Evolutionary conservation across 2,113 vertebrate species (phyloP), one percentile per base, ranked within the genome.

Genomic region (Peromyscus leucopus): DNA sequence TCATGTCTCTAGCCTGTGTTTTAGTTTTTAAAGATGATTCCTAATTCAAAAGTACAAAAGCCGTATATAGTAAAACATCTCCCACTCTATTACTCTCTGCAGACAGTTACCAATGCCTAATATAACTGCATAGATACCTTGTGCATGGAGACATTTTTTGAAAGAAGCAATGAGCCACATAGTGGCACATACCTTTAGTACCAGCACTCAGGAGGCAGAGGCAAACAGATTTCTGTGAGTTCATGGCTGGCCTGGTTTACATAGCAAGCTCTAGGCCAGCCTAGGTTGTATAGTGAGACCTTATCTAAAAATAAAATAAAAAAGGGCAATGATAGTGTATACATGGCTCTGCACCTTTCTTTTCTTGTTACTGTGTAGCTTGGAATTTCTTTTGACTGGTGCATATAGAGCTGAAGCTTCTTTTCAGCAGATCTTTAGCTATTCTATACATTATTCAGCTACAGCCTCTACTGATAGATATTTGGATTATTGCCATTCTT

Each of bases 1-100:
- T 63, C 13, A 63, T 42, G 24, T 63, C 57, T 84, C n/a, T 84
- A 63, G 24, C 82, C 42, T 67, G 39, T 3, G 59, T 86, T 86
- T 90, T 71, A 61, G 48, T 88, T 94, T 67, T 76, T 59, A 63
- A 36, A 89, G n/a, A 28, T 78, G 11, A 85, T 61, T 55, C 5
- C 33, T 21, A 84, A 69, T 94, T 97, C 16, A 33, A 39, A 83
- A 55, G n/a, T 78, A 90, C n/a, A 67, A 83, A 96, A 96, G 46
- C 42, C 89, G n/a, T 51, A 57, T 33, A 82, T 75, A 85, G 21
- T 39, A 39, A 91, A 82, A 84, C 71, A 57, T 63, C 15, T 51
- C 21, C 57, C 7, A 46, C 42, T 39, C 13, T 93, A 42, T 19
- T 16, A 75, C 2, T 76, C 51, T 15, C 36, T 48, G 8, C 24